phyloP scores from a whole-genome alignment of 2,113 vertebrate genomes.

The Ammospiza caudacuta region DNA sequence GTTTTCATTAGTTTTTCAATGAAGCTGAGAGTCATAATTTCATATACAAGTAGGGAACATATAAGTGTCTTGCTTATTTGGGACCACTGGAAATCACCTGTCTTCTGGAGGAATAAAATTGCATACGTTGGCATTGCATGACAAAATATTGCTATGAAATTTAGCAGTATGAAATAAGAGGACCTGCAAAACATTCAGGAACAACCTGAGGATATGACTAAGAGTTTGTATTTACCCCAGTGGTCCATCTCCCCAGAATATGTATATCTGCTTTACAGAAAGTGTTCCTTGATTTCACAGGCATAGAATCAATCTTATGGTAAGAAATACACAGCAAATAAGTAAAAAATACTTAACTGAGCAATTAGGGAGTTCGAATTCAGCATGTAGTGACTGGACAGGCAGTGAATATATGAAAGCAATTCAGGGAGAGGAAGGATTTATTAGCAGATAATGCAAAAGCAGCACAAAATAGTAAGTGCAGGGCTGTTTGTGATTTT shows the following conservation, averaged over 20 bases:
- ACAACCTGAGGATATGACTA: background rate
- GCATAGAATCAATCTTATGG: background rate
- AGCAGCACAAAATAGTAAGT: background rate
- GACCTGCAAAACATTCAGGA: background rate
- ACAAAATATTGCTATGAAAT: background rate
- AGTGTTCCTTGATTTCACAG: constrained; percentile 6
- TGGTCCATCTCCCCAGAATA: background rate
- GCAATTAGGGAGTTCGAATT: constrained; percentile 8
- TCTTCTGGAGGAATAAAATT: background rate
- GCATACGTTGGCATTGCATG: background rate
- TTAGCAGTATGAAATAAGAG: background rate
- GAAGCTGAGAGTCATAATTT: background rate
- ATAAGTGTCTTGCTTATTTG: background rate
- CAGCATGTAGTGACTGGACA: constrained; percentile 27
- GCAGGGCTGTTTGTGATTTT: constrained; percentile 18
- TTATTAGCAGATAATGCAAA: background rate
- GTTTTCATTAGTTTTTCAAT: background rate
- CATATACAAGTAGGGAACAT: background rate
- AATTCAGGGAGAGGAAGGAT: background rate
- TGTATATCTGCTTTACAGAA: background rate
- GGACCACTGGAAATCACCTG: background rate
- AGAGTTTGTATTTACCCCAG: background rate
- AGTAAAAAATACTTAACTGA: constrained; percentile 27
- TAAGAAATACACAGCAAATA: constrained; percentile 14
- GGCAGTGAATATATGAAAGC: background rate